Percentiles rank a stretch among this genome's conserved stretches.
phyloP scores from a whole-genome alignment of 2,113 vertebrate genomes.

The Collichthys lucidus region DNA sequence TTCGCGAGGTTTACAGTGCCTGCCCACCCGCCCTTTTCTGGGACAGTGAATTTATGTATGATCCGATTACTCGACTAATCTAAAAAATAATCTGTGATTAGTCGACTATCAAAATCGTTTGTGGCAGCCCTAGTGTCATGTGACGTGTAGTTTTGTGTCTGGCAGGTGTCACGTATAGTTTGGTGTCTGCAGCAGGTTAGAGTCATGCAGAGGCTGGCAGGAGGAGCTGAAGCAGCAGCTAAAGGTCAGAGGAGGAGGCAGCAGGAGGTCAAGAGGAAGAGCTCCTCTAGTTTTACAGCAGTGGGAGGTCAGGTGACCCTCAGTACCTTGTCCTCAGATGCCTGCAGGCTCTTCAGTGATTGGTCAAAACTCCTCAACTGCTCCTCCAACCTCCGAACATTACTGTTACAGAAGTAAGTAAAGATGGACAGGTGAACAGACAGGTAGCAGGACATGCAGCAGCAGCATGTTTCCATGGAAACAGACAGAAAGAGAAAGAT shows the following conservation, averaged over 20 bases:
- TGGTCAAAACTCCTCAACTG: slow-evolving; percentile 93
- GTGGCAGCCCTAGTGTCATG: too few species aligned
- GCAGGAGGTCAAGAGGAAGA: slow-evolving; percentile 40
- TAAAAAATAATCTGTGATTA: too few species aligned
- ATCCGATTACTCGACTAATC: too few species aligned
- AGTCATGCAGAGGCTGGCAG: slow-evolving; percentile 59
- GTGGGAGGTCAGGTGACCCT: slow-evolving; percentile 48
- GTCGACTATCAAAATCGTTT: too few species aligned
- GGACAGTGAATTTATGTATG: too few species aligned
- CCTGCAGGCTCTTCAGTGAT: slow-evolving; percentile 92
- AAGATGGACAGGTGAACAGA: not conserved
- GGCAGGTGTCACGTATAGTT: slow-evolving; percentile 15
- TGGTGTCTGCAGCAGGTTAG: slow-evolving; percentile 14
- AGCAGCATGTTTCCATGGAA: slow-evolving; percentile 28
- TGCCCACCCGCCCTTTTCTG: too few species aligned
- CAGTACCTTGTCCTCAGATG: slow-evolving; percentile 94
- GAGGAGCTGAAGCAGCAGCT: slow-evolving; percentile 59
- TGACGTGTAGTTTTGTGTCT: not conserved
- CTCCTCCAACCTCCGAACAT: slow-evolving; percentile 89
- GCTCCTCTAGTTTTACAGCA: slow-evolving; percentile 24
- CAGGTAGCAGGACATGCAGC: slow-evolving; percentile 56
- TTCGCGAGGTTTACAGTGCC: too few species aligned
- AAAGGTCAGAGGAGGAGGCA: slow-evolving; percentile 47
- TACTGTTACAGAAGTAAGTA: slow-evolving; percentile 83
- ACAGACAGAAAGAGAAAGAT: slow-evolving; percentile 31